Conservation (phyloP, 2,797 vertebrate species). For the Artibeus lituratus region DNA sequence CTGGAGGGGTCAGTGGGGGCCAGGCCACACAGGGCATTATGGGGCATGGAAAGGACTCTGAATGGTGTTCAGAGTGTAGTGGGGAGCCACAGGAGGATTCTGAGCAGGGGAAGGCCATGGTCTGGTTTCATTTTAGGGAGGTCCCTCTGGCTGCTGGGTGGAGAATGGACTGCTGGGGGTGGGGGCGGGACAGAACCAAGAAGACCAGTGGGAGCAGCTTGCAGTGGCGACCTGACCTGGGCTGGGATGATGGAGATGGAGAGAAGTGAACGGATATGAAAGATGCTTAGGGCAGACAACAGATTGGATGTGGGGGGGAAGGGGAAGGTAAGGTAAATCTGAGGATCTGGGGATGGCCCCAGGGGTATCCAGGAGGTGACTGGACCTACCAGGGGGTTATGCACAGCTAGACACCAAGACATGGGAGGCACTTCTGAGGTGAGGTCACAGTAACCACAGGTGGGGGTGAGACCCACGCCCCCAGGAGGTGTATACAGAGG, state of each 20-base stretch:
- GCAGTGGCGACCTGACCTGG: too few species aligned
- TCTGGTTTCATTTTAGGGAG: neutral
- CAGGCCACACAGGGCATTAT: neutral
- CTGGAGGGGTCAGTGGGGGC: neutral
- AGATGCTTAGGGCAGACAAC: neutral
- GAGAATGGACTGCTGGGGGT: neutral
- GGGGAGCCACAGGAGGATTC: neutral
- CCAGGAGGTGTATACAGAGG: neutral
- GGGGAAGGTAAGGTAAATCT: neutral
- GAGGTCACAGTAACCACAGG: neutral
- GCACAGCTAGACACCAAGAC: neutral
- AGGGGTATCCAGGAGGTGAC: neutral
- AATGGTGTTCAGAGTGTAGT: neutral
- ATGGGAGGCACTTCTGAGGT: neutral
- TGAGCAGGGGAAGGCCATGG: neutral
- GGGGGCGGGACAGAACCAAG: neutral
- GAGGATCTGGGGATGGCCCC: neutral
- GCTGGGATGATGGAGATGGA: neutral
- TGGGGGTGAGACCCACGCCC: neutral
- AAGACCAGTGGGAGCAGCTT: neutral
- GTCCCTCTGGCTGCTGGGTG: neutral
- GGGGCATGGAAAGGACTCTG: neutral
- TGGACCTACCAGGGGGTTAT: neutral
- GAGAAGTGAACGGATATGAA: neutral
- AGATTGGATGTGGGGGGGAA: neutral